Percentiles rank a stretch among this genome's conserved stretches.
Evolutionary conservation across 2,888 invertebrate species (phyloP).

Genomic region (Theretra japonica): DNA sequence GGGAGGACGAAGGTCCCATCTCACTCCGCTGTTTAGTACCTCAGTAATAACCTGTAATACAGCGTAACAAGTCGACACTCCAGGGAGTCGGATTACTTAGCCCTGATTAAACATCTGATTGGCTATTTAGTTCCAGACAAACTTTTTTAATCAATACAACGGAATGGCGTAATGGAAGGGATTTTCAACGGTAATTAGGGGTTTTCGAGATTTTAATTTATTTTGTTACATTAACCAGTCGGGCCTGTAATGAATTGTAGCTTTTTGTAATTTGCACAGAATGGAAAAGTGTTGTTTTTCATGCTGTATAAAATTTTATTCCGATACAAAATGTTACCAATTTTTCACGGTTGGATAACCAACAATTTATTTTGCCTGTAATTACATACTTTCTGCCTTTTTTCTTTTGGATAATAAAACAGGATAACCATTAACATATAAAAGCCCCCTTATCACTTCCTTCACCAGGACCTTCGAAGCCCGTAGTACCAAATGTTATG

Average conservation of each 20-base stretch:
- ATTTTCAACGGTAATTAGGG: constrained; percentile 5
- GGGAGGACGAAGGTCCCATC: background rate
- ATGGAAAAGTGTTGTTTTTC: background rate
- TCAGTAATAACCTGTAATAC: constrained; percentile 28
- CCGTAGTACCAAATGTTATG: no score
- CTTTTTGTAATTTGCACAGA: background rate
- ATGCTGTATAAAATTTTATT: no score
- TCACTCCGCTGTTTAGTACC: constrained; percentile 24
- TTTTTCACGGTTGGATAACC: no score
- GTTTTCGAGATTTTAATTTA: background rate
- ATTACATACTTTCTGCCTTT: no score
- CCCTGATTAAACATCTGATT: constrained; percentile 13
- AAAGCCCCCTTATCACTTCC: no score
- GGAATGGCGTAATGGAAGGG: background rate
- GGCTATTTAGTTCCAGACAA: constrained; percentile 14
- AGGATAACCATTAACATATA: no score
- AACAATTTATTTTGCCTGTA: no score
- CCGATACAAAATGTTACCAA: no score
- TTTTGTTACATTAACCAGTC: constrained; percentile 17
- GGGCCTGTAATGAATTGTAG: background rate
- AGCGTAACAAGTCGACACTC: background rate
- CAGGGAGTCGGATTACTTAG: constrained; percentile 11
- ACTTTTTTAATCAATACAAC: constrained; percentile 22
- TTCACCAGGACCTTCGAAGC: no score
- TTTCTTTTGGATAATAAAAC: no score